A percentile compares a stretch with the other conserved stretches of the same genome.
These are phyloP conservation scores for Tragulus kanchil DNA, from an alignment of 2,113 vertebrate genomes.

Conservation along the genomic window DNA sequence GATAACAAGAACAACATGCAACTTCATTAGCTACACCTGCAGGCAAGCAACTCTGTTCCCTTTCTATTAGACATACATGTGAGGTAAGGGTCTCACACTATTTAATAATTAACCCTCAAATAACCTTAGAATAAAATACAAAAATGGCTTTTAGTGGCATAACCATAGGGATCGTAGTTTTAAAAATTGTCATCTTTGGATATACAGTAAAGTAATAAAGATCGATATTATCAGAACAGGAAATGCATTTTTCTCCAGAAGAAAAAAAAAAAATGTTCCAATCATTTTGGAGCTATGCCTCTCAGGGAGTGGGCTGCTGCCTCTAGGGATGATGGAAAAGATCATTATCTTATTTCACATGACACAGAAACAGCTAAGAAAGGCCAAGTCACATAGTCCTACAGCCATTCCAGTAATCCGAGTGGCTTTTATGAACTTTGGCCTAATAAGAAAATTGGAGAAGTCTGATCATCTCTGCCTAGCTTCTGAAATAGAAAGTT, in stretches of 20 bases:
- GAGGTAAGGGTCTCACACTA: no score
- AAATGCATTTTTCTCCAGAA: slow-evolving; percentile 9
- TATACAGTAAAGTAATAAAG: slow-evolving; percentile 12
- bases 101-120: no score
- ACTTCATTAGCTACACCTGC: background rate
- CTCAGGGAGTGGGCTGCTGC: background rate
- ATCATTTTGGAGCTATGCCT: background rate
- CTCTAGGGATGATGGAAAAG: slow-evolving; percentile 4
- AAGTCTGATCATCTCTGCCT: slow-evolving; percentile 21
- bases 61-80: no score
- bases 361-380: background rate
- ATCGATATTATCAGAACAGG: background rate
- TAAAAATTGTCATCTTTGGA: background rate
- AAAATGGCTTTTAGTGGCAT: no score
- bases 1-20: background rate
- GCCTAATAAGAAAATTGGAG: background rate
- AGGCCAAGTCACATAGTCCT: background rate
- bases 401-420: background rate
- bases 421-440: background rate
- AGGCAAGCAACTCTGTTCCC: no score
- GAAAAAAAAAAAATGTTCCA: background rate
- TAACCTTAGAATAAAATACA: no score
- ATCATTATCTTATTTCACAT: background rate
- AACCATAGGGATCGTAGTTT: background rate
- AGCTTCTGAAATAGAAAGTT: slow-evolving; percentile 39